Conservation (phyloP, 2,888 invertebrate species). For the Heliconius erato region DNA sequence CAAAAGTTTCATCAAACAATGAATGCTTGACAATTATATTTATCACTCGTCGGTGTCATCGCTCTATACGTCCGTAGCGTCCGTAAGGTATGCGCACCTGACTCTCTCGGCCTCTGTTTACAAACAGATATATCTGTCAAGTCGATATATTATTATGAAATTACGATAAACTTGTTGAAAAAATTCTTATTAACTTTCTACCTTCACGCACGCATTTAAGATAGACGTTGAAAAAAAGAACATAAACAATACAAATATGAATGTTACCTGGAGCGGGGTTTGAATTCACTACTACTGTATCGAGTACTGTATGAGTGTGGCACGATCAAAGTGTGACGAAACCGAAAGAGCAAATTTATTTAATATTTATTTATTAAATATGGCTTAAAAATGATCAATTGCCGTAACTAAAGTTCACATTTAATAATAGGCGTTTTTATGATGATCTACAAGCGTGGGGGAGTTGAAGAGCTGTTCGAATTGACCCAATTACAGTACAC, state of each 20-base stretch:
- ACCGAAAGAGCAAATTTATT: neutral
- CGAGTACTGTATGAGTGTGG: neutral
- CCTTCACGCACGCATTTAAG: too few relatives aligned
- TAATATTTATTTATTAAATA: neutral
- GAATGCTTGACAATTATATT: neutral
- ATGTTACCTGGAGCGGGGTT: too few relatives aligned
- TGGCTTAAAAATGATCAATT: neutral
- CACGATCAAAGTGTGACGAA: too few relatives aligned
- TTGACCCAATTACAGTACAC: slow-evolving; percentile 9
- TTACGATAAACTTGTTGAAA: too few relatives aligned
- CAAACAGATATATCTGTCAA: too few relatives aligned
- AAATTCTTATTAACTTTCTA: too few relatives aligned
- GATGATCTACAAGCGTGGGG: neutral
- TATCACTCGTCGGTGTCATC: neutral
- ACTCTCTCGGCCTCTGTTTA: too few relatives aligned
- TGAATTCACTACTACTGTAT: too few relatives aligned
- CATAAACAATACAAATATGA: too few relatives aligned
- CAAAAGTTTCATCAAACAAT: neutral
- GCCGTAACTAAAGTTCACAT: neutral
- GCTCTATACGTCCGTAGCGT: neutral
- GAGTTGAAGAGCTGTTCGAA: neutral
- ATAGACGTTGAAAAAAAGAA: too few relatives aligned
- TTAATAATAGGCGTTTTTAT: neutral
- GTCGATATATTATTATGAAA: too few relatives aligned
- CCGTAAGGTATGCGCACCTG: too few relatives aligned